Evolutionary conservation across 2,113 vertebrate species (phyloP), one percentile per base, ranked within the genome.

Genomic region (Falcunculus frontatus): DNA sequence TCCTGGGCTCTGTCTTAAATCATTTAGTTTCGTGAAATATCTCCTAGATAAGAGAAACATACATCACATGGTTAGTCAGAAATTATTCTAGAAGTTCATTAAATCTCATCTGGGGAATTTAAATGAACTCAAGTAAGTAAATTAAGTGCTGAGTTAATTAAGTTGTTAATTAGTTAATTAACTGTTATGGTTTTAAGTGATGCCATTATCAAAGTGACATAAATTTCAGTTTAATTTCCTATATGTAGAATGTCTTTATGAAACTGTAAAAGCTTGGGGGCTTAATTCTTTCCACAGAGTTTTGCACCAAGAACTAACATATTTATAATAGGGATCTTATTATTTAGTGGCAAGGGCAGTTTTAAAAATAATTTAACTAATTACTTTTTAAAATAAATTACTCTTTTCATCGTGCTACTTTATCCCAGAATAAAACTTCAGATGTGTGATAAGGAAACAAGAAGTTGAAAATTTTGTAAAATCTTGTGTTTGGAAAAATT

Each of bases 161-260:
- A 97, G 97, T 98, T 98, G 98, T 98, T 98, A 98, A 98, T 98
- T 98, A 98, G 97, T 98, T 98, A 98, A 98, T 98, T 98, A 98
- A 98, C 97, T 97, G 89, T 96, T 98, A 97, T 95, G 89, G 95
- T 98, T 98, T 98, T 97, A 98, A 98, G 97, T 97, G 97, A 97
- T 98, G 87, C 96, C 93, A 98, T 98, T 98, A 98, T 97, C 93
- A 97, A 98, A 98, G 65, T 98, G 97, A 98, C 96, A 98, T 97
- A 97, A 97, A 98, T 98, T 98, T 98, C 96, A 94, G 89, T 98
- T 98, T 97, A 92, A 96, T 98, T 97, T 98, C 96, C 95, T 97
- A 90, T 90, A 84, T 95, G 88, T 95, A 97, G 96, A 86, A 97
- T 86, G 68, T 89, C 94, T 98, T 98, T 78, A 96, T 87, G 95